Conservation (phyloP, 2,797 vertebrate species). For the Enteromius anoplus region DNA sequence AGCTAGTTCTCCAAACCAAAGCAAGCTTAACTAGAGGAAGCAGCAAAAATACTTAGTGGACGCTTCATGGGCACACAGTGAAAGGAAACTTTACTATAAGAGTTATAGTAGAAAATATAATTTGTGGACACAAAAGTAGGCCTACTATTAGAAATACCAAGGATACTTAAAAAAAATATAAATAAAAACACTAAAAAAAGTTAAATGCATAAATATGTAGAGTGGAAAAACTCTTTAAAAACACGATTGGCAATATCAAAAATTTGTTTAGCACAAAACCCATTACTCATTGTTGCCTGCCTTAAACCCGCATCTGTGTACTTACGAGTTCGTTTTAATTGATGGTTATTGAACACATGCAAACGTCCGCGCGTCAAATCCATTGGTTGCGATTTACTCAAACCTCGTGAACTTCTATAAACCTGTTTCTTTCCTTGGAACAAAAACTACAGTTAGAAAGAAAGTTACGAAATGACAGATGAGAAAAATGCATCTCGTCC, state of each 20-base stretch:
- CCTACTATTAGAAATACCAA: not conserved
- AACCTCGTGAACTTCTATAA: no score
- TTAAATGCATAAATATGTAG: not conserved
- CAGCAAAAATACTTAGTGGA: not conserved
- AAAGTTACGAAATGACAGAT: not conserved
- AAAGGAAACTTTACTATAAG: not conserved
- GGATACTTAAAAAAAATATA: not conserved
- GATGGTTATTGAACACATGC: not conserved
- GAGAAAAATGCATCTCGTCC: not conserved
- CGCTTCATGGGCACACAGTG: not conserved
- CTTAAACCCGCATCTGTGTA: not conserved
- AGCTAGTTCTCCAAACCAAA: constrained; percentile 1
- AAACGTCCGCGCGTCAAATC: not conserved
- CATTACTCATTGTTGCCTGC: not conserved
- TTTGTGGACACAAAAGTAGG: not conserved
- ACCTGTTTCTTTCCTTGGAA: not conserved
- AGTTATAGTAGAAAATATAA: not conserved
- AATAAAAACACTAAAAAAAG: not conserved
- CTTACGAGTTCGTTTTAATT: not conserved
- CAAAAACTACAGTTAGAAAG: no score
- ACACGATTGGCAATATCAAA: not conserved
- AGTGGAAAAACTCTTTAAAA: not conserved
- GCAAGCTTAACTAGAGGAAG: not conserved
- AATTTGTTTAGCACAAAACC: not conserved
- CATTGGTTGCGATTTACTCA: not conserved